Evolutionary conservation across 2,113 vertebrate species (phyloP).

Genomic region (Corythornis madagascariensis): DNA sequence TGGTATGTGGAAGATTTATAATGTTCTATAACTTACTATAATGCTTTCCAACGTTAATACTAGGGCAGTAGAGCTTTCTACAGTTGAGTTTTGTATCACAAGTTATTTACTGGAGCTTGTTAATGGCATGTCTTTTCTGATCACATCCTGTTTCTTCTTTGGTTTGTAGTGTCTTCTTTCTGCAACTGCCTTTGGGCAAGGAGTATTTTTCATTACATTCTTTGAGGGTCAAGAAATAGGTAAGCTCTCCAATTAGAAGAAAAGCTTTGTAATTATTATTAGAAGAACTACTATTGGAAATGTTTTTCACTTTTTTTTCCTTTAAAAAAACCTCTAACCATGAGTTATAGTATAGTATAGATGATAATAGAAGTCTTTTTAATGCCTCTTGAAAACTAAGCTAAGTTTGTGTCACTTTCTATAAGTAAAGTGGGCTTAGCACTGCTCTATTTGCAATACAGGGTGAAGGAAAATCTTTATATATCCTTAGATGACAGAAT

Average conservation of each 20-base stretch:
- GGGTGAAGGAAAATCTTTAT: not conserved
- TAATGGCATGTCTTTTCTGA: not conserved
- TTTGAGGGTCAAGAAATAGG: slow-evolving; percentile 77
- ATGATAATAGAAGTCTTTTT: not conserved
- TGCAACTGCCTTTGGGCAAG: slow-evolving; percentile 78
- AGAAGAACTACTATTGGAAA: not conserved
- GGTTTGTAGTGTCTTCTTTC: slow-evolving; percentile 74
- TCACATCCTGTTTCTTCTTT: not conserved
- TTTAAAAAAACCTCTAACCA: not conserved
- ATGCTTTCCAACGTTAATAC: slow-evolving; percentile 2
- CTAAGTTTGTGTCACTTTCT: not conserved
- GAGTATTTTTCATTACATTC: slow-evolving; percentile 74
- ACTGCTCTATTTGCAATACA: not conserved
- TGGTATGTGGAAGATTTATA: not conserved
- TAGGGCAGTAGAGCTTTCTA: not conserved
- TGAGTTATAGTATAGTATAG: not conserved
- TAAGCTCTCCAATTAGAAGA: slow-evolving; percentile 23
- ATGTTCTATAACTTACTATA: not conserved
- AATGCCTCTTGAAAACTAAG: not conserved
- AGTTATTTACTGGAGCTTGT: not conserved
- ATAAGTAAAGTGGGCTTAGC: not conserved
- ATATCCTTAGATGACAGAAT: not conserved
- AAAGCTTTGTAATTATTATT: not conserved
- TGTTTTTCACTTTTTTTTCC: not conserved
- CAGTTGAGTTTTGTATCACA: not conserved